Base-by-base conservation (phyloP, 2,888 invertebrate genomes). In the Troglohyphantes excavatus region DNA sequence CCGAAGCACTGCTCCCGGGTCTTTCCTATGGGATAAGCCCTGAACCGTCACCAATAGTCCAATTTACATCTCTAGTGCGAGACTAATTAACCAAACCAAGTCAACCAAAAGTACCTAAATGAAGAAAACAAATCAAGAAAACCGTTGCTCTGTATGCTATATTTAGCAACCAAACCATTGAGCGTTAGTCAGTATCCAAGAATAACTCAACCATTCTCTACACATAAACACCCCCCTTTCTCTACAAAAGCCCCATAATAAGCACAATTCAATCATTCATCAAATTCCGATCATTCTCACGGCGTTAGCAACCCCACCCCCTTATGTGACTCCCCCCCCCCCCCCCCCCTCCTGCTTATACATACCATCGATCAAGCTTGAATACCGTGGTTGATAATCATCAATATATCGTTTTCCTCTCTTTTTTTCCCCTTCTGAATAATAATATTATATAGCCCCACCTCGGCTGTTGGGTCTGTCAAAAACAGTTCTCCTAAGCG, bases 231-330 rank as follows among this genome's bases (percentile, higher is more conserved):
- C 65, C 65, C 83, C 43, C 33, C 9, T 9, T 29, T 84, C 23
- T 29, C 59, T 63, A 75, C 73, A 82, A 65, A 73, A 33, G 46
- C 63, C 73, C 39, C 73, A 63, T 84, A 84, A 84, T 84, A 73
- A 84, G 83, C 75, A 65, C 83, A 84, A 84, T 73, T 73, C 83
- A 84, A 46, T 73, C 83, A 84, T 84, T 84, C 83, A 75, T 84
- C 83, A 84, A 84, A 84, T 65, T 46, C 63, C 73, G 46, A 75
- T 70, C 78, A 67, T 27, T 33, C 33, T 23, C 29, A n/a, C n/a
- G n/a, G n/a, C n/a, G n/a, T n/a, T n/a, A 13, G 11, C 17, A 9
- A 53, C 53, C 17, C 53, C 73, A 11, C 19, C 65, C 13, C 79
- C 21, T 39, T 27, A 43, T 2, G 65, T 13, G 43, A 65, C 39